These are phyloP conservation scores for Periplaneta americana DNA, from an alignment of 1,140 invertebrate genomes.

Conservation along the genomic window DNA sequence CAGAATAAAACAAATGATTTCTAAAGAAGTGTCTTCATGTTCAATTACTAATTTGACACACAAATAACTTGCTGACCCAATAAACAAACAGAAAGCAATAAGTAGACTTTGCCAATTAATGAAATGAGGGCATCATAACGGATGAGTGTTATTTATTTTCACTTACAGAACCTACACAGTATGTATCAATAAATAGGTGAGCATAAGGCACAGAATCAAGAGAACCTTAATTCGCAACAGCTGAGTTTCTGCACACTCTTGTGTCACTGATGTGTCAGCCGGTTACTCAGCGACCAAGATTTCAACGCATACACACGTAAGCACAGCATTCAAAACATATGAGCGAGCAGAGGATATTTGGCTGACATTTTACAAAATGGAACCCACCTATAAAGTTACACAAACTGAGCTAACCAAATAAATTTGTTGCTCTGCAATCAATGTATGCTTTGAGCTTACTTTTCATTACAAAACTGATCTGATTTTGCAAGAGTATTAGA, in stretches of 20 bases:
- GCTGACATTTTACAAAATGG: too few relatives aligned
- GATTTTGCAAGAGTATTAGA: too few relatives aligned
- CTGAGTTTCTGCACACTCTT: not conserved
- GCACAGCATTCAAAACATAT: not conserved
- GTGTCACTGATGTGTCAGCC: conserved; percentile 1
- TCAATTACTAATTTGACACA: not conserved
- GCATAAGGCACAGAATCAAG: conserved; percentile 26
- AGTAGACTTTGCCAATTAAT: not conserved
- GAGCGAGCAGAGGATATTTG: not conserved
- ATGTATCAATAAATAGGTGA: conserved; percentile 1
- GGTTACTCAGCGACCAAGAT: not conserved
- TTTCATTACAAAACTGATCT: too few relatives aligned
- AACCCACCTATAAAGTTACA: too few relatives aligned
- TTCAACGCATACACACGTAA: not conserved
- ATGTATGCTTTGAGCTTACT: too few relatives aligned
- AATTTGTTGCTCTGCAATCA: too few relatives aligned
- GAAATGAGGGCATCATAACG: not conserved
- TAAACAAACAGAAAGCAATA: not conserved
- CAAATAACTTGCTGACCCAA: not conserved
- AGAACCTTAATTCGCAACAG: not conserved
- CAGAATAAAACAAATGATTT: not conserved
- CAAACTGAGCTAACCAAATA: too few relatives aligned
- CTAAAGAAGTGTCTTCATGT: not conserved
- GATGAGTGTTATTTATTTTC: not conserved
- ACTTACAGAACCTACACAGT: not conserved